A percentile compares a stretch with the other conserved stretches of the same genome.
phyloP scores from a whole-genome alignment of 2,113 vertebrate species.

The Anser brachyrhynchus region DNA sequence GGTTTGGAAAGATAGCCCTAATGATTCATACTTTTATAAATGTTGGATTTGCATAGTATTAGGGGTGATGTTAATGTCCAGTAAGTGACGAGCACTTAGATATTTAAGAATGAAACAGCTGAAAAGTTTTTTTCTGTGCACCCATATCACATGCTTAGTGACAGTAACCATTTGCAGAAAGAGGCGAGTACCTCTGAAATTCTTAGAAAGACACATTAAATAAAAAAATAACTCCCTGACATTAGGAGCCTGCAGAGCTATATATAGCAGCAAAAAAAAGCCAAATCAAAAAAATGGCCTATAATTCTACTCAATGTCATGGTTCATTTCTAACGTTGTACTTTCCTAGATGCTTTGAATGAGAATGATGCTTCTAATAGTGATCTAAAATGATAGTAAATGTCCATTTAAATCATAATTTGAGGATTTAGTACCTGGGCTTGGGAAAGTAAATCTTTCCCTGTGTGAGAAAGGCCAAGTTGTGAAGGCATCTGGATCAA shows the following conservation, averaged over 20 bases:
- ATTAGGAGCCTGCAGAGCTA: not conserved
- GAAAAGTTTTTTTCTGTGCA: not conserved
- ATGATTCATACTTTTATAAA: not conserved
- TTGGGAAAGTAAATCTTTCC: slow-evolving; percentile 47
- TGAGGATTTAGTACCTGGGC: slow-evolving; percentile 11
- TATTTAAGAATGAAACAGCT: not conserved
- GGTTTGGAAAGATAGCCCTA: not conserved
- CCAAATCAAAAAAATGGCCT: not conserved
- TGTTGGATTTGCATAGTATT: not conserved
- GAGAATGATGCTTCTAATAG: slow-evolving; percentile 42
- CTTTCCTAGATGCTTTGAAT: slow-evolving; percentile 30
- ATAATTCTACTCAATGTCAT: slow-evolving; percentile 54
- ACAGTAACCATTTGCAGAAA: not conserved
- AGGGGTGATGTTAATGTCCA: not conserved
- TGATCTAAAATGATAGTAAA: slow-evolving; percentile 40
- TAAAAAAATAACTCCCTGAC: not conserved
- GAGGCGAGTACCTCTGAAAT: not conserved
- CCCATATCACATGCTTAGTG: not conserved
- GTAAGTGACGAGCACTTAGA: not conserved
- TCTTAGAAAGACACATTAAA: not conserved
- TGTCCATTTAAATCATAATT: slow-evolving; percentile 48
- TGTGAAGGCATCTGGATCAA: slow-evolving; percentile 38
- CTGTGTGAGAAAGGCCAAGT: slow-evolving; percentile 22
- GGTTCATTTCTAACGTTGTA: slow-evolving; percentile 51
- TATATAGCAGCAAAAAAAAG: slow-evolving; percentile 7